A percentile compares a stretch with the other conserved stretches of the same genome.
Conservation (phyloP, 2,888 invertebrate genomes). For the Agriopis leucophaearia region DNA sequence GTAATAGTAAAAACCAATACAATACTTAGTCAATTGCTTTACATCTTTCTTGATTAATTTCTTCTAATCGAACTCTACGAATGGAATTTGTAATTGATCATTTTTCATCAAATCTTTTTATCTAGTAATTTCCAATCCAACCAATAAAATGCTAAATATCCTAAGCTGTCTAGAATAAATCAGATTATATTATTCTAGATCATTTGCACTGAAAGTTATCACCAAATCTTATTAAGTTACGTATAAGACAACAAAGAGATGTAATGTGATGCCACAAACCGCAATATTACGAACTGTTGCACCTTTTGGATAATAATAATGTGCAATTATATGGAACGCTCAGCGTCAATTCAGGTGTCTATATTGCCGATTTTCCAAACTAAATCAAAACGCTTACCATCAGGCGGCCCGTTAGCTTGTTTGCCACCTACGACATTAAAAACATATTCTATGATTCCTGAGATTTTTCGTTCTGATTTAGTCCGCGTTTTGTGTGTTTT, state of each 20-base stretch:
- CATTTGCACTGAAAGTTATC: not conserved
- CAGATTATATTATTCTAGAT: not conserved
- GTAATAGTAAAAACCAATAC: not conserved
- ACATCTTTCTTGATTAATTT: not conserved
- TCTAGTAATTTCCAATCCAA: not conserved
- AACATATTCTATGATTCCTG: not conserved
- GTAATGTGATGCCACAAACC: constrained; percentile 72
- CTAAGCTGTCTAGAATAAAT: not conserved
- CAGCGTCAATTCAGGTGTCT: not conserved
- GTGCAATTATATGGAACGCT: constrained; percentile 2
- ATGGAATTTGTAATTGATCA: not conserved
- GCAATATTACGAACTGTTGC: constrained; percentile 74
- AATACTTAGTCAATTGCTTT: not conserved
- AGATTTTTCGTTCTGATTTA: not conserved
- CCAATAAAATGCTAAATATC: not conserved
- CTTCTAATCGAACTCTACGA: not conserved
- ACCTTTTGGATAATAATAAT: constrained; percentile 30
- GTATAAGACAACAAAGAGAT: constrained; percentile 67
- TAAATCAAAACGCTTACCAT: not conserved
- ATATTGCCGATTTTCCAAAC: not conserved
- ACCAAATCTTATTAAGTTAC: not conserved
- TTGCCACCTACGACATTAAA: not conserved
- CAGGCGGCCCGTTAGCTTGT: too few relatives aligned
- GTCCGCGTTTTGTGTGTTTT: not conserved
- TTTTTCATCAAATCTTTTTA: not conserved